Base-by-base conservation (phyloP, 2,888 invertebrate species). In the Drosophila aldrichi region DNA sequence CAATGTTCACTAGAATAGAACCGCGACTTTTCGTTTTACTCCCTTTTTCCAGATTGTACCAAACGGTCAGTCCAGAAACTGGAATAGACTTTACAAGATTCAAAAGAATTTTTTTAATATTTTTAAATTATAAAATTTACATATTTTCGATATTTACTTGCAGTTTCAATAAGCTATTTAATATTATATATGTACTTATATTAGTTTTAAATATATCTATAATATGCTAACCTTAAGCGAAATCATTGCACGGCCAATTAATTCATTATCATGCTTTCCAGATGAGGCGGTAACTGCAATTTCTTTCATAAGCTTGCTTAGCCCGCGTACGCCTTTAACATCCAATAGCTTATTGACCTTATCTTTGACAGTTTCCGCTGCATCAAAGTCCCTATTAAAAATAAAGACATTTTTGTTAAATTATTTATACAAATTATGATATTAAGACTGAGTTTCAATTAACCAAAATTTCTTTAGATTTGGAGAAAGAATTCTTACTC, bases 261-360 rank as follows among this genome's bases (percentile, higher is more conserved):
- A 96, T 93, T 99, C 99, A 91, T 99, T 99, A 81, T 98, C 96
- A 93, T 96, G 97, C 94, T 96, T 98, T 76, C 99, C 96, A 1
- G 98, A 98, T 0, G 98, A 97, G 4, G 98, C 99, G 0, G 99
- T 98, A 18, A 98, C 96, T 0, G 97, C 97, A 66, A 97, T 97
- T 93, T 97, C 97, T 91, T 97, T 97, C 94, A 97, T 96, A 40
- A 97, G 92, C 92, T 97, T 97, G 36, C 96, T 94, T 20, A 97
- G 94, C 0, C 97, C 97, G 90, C 96, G 95, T 0, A 97, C 96
- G 1, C 97, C 97, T 93, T 97, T 97, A 0, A 97, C 96, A 85
- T 96, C 97, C 77, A 96, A 95, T 72, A 97, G 94, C 93, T 97
- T 97, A 56, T 96, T 96, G 94, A 97, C 96, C 93, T 97, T 97